phyloP scores from a whole-genome alignment of 2,888 invertebrate genomes.

The Leptopilina syphax region DNA sequence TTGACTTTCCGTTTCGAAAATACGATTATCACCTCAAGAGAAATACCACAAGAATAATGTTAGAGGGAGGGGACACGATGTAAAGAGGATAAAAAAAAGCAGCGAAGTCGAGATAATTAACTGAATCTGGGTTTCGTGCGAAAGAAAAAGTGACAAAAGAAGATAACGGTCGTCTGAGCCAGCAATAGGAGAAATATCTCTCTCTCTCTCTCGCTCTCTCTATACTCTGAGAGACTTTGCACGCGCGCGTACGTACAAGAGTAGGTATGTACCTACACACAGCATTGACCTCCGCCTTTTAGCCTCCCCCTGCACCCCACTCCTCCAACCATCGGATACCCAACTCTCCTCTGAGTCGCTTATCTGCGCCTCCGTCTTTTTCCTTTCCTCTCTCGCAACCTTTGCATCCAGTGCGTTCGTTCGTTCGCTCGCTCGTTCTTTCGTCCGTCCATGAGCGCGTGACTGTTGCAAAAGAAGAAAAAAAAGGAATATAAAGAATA shows the following conservation, averaged over 20 bases:
- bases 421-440: neutral
- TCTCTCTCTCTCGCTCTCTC: neutral
- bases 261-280: constrained; percentile 41
- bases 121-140: neutral
- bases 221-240: constrained; percentile 21
- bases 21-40: no score
- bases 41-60: no score
- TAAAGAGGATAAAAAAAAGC: neutral
- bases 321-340: neutral
- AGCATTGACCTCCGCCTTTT: constrained; percentile 42
- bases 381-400: constrained; percentile 43
- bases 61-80: neutral
- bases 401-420: constrained; percentile 27
- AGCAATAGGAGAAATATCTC: constrained; percentile 33
- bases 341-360: neutral
- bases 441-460: constrained; percentile 60
- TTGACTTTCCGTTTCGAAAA: no score
- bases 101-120: neutral
- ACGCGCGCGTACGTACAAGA: constrained; percentile 37
- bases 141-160: constrained; percentile 28
- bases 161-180: constrained; percentile 21
- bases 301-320: constrained; percentile 16
- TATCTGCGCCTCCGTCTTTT: constrained; percentile 36
- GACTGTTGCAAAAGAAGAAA: constrained; percentile 59
- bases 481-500: constrained; percentile 59